Conservation (phyloP, 2,888 invertebrate species). For the Lottia scabra region DNA sequence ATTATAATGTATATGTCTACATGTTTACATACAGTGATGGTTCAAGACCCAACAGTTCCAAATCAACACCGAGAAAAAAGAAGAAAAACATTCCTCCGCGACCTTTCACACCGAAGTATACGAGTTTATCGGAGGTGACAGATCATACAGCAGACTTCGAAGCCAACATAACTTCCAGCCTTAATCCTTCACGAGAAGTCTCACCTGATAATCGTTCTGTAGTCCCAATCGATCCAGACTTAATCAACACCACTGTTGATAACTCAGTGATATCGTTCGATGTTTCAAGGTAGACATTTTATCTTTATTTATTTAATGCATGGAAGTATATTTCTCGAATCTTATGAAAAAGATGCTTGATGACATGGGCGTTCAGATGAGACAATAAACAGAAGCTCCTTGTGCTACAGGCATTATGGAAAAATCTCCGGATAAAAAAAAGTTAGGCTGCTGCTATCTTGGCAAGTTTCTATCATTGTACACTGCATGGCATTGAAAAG, state of each 20-base stretch:
- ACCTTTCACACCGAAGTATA: slow-evolving; percentile 64
- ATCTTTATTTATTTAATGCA: neutral
- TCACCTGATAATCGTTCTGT: neutral
- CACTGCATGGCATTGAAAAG: too few relatives aligned
- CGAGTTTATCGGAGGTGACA: slow-evolving; percentile 39
- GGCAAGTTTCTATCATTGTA: too few relatives aligned
- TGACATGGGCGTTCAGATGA: too few relatives aligned
- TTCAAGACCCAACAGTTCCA: slow-evolving; percentile 24
- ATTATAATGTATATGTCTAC: too few relatives aligned
- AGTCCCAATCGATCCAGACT: too few relatives aligned
- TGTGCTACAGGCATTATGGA: too few relatives aligned
- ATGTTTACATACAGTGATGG: neutral
- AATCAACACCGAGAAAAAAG: slow-evolving; percentile 22
- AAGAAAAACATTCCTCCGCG: slow-evolving; percentile 48
- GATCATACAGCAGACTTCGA: slow-evolving; percentile 20
- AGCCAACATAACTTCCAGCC: neutral
- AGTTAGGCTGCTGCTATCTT: too few relatives aligned
- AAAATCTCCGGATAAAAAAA: too few relatives aligned
- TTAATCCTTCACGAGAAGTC: neutral
- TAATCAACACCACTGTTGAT: neutral
- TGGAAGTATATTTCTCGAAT: too few relatives aligned
- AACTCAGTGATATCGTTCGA: neutral
- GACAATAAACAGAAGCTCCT: too few relatives aligned
- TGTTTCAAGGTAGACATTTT: neutral
- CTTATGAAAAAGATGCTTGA: too few relatives aligned